phyloP scores from a whole-genome alignment of 2,113 vertebrate species.

The Dicaeum eximium region DNA sequence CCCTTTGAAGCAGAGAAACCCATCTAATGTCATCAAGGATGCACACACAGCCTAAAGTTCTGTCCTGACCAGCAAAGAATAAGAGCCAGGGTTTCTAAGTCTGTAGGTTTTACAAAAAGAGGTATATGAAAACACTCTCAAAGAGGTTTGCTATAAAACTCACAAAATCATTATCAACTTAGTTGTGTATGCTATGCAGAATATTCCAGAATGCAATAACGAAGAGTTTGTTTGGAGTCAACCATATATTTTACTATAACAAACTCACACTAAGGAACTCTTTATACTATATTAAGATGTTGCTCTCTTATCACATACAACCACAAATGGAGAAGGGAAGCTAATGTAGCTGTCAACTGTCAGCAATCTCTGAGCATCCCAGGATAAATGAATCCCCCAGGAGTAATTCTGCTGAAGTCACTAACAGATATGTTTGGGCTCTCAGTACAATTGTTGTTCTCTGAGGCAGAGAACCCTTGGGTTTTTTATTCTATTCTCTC shows the following conservation, averaged over 20 bases:
- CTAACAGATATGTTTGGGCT: constrained; percentile 41
- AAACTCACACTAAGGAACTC: neutral
- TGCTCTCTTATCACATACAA: neutral
- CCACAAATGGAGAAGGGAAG: neutral
- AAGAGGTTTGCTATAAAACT: neutral
- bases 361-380: constrained; percentile 14
- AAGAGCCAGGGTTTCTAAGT: neutral
- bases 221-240: neutral
- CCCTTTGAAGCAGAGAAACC: neutral
- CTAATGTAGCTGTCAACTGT: constrained; percentile 43
- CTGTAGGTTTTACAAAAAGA: neutral
- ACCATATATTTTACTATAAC: neutral
- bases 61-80: neutral
- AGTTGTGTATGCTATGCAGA: neutral
- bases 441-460: constrained; percentile 40
- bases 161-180: neutral
- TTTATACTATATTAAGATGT: neutral
- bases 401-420: constrained; percentile 60
- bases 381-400: constrained; percentile 34
- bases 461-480: neutral
- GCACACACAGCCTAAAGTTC: neutral
- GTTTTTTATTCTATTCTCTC: neutral
- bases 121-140: neutral
- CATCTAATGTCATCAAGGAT: neutral
- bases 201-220: neutral